Base-by-base conservation (phyloP, 2,113 vertebrate genomes). In the Pterocles gutturalis region DNA sequence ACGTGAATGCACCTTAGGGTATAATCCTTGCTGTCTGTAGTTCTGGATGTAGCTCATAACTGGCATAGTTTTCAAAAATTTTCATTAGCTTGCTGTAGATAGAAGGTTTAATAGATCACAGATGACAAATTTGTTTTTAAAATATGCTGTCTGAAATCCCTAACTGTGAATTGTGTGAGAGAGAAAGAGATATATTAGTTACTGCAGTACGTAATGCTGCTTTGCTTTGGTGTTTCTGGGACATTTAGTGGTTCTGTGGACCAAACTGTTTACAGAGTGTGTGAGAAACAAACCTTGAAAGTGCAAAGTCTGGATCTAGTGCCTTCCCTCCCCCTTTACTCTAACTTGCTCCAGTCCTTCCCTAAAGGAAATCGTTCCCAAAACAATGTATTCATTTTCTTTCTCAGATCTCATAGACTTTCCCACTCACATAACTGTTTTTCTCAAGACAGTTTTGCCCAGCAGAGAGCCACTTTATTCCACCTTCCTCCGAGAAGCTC, bases 51-150 rank as follows among this genome's bases (percentile, higher is more conserved):
- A 90, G 70, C 48, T 93, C 13, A 29, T 79, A 91, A 57, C 81
- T 53, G 78, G 54, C 36, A 69, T 86, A 87, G 65, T 86, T 94
- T 83, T 28, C 7, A 62, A 46, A 73, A 83, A 81, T 58, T 95
- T 64, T 93, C 64, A 81, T 95, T 93, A 90, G 21, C 38, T 86
- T 92, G 46, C 51, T 67, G 36, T 72, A 79, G 76, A 82, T 78
- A 89, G 72, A 72, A 79, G 21, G 45, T 26, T 84, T 93, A 75
- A 71, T 81, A 86, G 92, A 89, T 78, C 86, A 78, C 55, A 94
- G 55, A 51, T 61, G 90, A 89, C 83, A 95, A 91, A 92, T 71
- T 81, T 2, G 45, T 87, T 89, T 94, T 87, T 60, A 20, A 76
- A 87, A 57, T 82, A 65, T 38, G 46, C 38, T 81, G 17, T 49